Conservation (phyloP, 2,888 invertebrate species). For the Polylopha cassiicola region DNA sequence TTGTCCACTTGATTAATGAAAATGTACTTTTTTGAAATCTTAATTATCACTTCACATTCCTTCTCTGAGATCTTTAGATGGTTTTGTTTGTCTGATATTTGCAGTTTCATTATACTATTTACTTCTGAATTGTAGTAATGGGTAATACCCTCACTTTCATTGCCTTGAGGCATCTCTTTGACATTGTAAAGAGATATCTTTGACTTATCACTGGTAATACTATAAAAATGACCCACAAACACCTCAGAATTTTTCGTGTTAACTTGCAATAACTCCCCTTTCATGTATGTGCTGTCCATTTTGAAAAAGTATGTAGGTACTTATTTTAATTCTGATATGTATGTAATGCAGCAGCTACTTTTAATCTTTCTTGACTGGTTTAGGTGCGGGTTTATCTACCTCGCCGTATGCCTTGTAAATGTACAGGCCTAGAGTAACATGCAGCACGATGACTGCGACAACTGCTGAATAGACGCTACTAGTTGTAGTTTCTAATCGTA, state of each 20-base stretch:
- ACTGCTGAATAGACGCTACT: constrained; percentile 89
- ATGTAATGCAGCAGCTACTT: constrained; percentile 12
- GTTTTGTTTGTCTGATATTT: constrained; percentile 46
- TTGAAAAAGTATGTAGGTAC: constrained; percentile 29
- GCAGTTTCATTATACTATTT: constrained; percentile 58
- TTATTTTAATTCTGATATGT: constrained; percentile 18
- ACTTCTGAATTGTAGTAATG: constrained; percentile 67
- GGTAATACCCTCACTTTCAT: constrained; percentile 51
- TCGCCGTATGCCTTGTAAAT: constrained; percentile 87
- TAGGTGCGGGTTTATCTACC: constrained; percentile 51
- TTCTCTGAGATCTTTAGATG: constrained; percentile 60
- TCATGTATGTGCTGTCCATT: constrained; percentile 68
- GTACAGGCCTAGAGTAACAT: constrained; percentile 86
- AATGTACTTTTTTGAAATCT: constrained; percentile 59
- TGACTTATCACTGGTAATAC: constrained; percentile 63
- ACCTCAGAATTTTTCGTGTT: constrained; percentile 63
- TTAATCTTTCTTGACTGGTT: constrained; percentile 70
- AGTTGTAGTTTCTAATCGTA: constrained; percentile 71
- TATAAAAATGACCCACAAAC: constrained; percentile 65
- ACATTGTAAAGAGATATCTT: constrained; percentile 66
- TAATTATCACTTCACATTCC: constrained; percentile 62
- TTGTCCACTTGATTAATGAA: constrained; percentile 70
- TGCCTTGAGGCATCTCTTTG: constrained; percentile 53
- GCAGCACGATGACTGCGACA: constrained; percentile 84
- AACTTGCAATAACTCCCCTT: constrained; percentile 69